Evolutionary conservation across 2,888 invertebrate species (phyloP), one percentile per base, ranked within the genome.

Genomic region (Alcis repandata): DNA sequence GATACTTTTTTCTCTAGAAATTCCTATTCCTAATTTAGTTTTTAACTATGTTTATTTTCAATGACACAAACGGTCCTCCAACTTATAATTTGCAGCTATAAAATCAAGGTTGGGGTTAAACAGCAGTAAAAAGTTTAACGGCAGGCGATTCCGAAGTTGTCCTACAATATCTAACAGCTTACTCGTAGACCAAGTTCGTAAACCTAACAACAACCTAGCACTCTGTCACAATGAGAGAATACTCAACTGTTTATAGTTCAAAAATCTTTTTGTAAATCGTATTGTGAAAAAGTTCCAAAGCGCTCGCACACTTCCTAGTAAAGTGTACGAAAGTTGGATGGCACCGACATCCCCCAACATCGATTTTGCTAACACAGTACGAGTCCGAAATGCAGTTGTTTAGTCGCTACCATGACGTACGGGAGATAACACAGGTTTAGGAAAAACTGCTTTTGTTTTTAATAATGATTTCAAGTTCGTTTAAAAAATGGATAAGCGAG

Each of bases 401-500:
- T 65, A 71, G 88, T 91, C 78, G 73, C 72, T 78, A 85, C 76
- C 74, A 91, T 90, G 91, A 79, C 76, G 69, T 79, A 77, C 54
- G 70, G 74, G 69, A 87, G 89, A 73, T 87, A 88, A 79, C 83
- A 83, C 78, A 46, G 57, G 51, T 57, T 56, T 20, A 48, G 52
- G 61, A 53, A n/a, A 27, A 27, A 32, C 48, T 15, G 48, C 48
- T 49, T 49, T 49, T 38, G 17, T 52, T 65, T 54, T 63, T 65
- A 71, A 71, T 74, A 70, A 90, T 90, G 88, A 77, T 81, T 59
- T 73, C 86, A 40, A 79, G 76, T 67, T 90, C 86, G 59, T 78
- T 82, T 33, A 91, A 88, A 68, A 91, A 90, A 86, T 95, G 95
- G 95, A 88, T 95, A 20, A 94, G 94, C 69, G 86, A 93, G 54